Conservation (phyloP, 92 coral and sea anemone species). For the Zoanthus sansibaricus region DNA sequence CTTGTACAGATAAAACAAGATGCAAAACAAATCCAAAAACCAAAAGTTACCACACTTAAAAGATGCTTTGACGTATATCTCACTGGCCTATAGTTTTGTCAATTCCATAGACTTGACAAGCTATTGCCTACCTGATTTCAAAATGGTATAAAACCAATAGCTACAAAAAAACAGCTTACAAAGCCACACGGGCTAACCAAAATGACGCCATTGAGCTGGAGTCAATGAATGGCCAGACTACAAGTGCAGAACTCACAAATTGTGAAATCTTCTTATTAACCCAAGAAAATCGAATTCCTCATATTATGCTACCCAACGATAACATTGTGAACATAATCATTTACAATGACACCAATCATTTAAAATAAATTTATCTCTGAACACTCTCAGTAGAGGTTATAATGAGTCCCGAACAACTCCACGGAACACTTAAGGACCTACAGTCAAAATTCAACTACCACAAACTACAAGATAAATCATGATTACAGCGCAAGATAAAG, state of each 20-base stretch:
- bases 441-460: neutral
- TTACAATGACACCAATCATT: neutral
- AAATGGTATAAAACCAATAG: neutral
- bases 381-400: neutral
- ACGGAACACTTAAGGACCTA: neutral
- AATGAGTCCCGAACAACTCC: neutral
- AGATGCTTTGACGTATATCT: slow-evolving; percentile 30
- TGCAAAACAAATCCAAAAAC: slow-evolving; percentile 25
- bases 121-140: neutral
- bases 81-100: slow-evolving; percentile 21
- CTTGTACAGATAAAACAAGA: neutral
- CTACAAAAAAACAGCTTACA: neutral
- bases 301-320: neutral
- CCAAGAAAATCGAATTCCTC: neutral
- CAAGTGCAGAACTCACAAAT: slow-evolving; percentile 4
- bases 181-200: slow-evolving; percentile 2
- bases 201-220: neutral
- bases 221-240: neutral
- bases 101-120: neutral
- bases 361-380: no score
- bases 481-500: neutral
- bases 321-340: neutral
- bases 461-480: neutral
- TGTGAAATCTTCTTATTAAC: neutral
- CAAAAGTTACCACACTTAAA: slow-evolving; percentile 13